phyloP scores from a whole-genome alignment of 2,888 invertebrate genomes.

The Hyalella azteca region DNA sequence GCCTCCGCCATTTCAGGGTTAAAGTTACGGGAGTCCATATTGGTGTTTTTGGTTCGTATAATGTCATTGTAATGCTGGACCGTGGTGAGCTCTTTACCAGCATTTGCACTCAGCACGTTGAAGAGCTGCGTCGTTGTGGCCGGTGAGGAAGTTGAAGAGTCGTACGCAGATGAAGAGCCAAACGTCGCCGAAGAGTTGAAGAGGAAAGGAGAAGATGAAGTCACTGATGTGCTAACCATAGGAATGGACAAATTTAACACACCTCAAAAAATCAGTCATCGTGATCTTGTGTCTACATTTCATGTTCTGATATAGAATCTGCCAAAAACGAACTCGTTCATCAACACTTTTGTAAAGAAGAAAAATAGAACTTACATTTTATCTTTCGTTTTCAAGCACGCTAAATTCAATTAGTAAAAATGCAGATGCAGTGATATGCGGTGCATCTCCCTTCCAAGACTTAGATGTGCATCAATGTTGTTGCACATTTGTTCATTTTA shows the following conservation, averaged over 20 bases:
- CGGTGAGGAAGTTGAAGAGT: neutral
- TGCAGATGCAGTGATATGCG: too few species aligned
- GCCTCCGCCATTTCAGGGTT: conserved; percentile 12
- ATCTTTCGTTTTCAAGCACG: too few species aligned
- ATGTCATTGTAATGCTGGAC: conserved; percentile 39
- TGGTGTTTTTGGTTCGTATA: conserved; percentile 26
- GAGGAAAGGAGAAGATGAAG: conserved; percentile 7
- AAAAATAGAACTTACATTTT: too few species aligned
- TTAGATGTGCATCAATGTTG: too few species aligned
- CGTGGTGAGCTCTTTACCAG: conserved; percentile 30
- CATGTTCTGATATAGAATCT: too few species aligned
- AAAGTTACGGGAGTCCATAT: conserved; percentile 18
- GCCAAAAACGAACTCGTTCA: too few species aligned
- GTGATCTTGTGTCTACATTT: neutral
- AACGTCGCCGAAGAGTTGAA: conserved; percentile 6
- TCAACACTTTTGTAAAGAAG: too few species aligned
- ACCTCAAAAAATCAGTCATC: neutral
- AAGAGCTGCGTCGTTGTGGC: conserved; percentile 36
- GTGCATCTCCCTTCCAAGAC: too few species aligned
- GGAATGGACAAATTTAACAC: neutral
- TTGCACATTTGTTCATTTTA: too few species aligned
- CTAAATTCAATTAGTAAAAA: too few species aligned
- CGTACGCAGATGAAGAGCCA: neutral
- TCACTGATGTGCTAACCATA: conserved; percentile 26
- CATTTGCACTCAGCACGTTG: conserved; percentile 33